phyloP scores from a whole-genome alignment of 2,888 invertebrate species.

The Hofmannophila pseudospretella region DNA sequence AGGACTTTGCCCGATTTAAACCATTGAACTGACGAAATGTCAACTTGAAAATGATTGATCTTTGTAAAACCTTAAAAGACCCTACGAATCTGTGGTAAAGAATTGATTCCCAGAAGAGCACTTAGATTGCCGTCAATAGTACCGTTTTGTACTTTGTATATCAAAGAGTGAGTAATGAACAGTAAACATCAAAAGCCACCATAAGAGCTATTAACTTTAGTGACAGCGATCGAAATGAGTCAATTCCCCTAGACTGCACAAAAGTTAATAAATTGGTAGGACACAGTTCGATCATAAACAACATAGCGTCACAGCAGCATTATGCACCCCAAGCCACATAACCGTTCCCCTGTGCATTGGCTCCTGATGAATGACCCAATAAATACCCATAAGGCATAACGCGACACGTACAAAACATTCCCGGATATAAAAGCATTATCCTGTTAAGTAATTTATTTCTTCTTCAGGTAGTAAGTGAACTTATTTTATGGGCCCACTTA shows the following conservation, averaged over 20 bases:
- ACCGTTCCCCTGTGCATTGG: constrained; percentile 66
- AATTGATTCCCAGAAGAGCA: not conserved
- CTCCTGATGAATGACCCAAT: constrained; percentile 73
- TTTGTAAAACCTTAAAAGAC: constrained; percentile 11
- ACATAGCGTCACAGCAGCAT: constrained; percentile 49
- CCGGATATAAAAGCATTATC: constrained; percentile 73
- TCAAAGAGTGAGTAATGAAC: no score
- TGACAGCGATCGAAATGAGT: constrained; percentile 11
- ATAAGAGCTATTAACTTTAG: constrained; percentile 9
- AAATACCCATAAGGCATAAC: constrained; percentile 72
- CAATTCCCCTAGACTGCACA: constrained; percentile 27
- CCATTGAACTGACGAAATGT: constrained; percentile 18
- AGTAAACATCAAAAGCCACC: constrained; percentile 6
- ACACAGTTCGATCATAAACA: constrained; percentile 60
- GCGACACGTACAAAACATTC: constrained; percentile 74
- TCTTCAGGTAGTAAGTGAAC: constrained; percentile 66
- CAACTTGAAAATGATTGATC: constrained; percentile 7
- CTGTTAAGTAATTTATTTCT: constrained; percentile 76
- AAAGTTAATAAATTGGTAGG: constrained; percentile 60
- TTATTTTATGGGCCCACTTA: constrained; percentile 72
- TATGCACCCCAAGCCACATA: constrained; percentile 72
- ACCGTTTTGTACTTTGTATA: not conserved
- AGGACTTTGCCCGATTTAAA: constrained; percentile 28
- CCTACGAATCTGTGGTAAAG: not conserved
- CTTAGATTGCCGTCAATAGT: not conserved